Evolutionary conservation across 2,113 vertebrate species (phyloP).

Genomic region (Pantherophis guttatus): DNA sequence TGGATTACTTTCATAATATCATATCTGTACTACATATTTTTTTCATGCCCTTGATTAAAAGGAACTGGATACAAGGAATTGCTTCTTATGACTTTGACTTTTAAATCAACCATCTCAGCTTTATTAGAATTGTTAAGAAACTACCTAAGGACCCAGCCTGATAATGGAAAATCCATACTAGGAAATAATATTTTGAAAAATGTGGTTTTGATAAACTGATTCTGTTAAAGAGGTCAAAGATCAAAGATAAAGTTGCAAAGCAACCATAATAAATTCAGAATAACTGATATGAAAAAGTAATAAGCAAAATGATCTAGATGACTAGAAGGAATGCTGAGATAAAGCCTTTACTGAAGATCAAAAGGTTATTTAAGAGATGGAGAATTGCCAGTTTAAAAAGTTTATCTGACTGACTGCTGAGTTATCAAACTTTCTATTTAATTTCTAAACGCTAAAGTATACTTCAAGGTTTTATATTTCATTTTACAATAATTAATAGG

Average conservation of each 20-base stretch:
- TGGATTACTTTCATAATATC: neutral
- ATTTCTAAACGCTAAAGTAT: neutral
- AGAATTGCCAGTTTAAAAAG: neutral
- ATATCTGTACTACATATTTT: neutral
- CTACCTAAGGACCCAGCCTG: neutral
- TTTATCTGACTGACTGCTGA: neutral
- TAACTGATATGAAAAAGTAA: neutral
- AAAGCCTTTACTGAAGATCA: neutral
- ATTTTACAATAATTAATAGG: neutral
- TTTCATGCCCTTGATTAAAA: neutral
- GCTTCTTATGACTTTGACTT: neutral
- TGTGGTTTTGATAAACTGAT: neutral
- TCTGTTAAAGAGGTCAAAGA: neutral
- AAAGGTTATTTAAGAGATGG: neutral
- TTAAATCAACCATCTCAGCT: neutral
- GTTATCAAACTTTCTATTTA: neutral
- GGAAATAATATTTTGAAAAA: neutral
- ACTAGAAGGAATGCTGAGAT: neutral
- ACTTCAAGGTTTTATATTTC: neutral
- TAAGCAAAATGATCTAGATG: neutral
- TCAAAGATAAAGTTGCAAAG: neutral
- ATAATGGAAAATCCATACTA: neutral
- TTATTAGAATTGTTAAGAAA: neutral
- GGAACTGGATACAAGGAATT: neutral
- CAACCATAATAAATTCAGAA: neutral